Evolutionary conservation across 2,888 invertebrate species (phyloP).

Genomic region (Tipula vernalis): DNA sequence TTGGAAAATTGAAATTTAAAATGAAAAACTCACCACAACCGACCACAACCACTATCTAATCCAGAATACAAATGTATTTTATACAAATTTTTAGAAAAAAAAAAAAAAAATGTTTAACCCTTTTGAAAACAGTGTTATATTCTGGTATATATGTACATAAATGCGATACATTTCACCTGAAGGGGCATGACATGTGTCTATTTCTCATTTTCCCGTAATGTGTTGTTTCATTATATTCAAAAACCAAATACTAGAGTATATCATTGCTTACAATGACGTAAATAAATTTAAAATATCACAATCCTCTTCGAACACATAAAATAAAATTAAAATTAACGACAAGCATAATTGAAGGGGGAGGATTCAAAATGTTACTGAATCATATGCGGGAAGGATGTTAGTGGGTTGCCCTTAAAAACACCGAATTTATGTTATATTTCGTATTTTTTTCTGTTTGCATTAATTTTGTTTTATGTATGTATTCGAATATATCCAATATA

Average conservation of each 20-base stretch:
- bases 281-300: not conserved
- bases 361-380: not conserved
- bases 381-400: not conserved
- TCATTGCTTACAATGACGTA: not conserved
- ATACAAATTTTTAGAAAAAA: not conserved
- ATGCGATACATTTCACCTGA: not conserved
- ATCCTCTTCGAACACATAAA: not conserved
- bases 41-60: not conserved
- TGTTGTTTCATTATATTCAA: not conserved
- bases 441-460: not conserved
- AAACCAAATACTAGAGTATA: not conserved
- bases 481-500: not conserved
- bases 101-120: not conserved
- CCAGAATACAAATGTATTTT: not conserved
- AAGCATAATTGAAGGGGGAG: not conserved
- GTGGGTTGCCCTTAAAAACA: not conserved
- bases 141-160: not conserved
- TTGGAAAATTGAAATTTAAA: not conserved
- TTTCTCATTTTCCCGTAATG: not conserved
- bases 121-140: not conserved
- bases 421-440: not conserved
- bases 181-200: not conserved
- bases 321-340: not conserved
- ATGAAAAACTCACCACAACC: not conserved
- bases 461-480: not conserved